Evolutionary conservation across 2,888 invertebrate genomes (phyloP), one percentile per base, ranked within the genome.

Genomic region (Tachina grossa): DNA sequence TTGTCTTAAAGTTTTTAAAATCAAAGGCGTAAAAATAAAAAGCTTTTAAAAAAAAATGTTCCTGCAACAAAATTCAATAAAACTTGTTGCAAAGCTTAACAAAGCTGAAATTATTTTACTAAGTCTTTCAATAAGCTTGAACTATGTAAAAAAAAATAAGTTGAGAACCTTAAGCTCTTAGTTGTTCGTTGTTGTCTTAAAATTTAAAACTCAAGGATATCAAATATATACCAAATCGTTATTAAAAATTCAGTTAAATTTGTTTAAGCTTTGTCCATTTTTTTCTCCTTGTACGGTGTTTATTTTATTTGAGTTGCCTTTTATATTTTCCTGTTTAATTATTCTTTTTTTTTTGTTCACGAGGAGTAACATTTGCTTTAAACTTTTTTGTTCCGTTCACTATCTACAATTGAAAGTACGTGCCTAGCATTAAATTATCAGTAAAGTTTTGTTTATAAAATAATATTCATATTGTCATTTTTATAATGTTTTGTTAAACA

Each of bases 391-490:
- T 31, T 16, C 39, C 22, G 47, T 55, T 75, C 13, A 66, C 74
- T 75, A 51, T 65, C 75, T 55, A 75, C 79, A 69, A 71, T 65
- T 59, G 61, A 59, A 71, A 47, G 59, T 85, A 85, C 85, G 85
- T 85, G 85, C 80, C 77, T 63, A 22, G 85, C 79, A 85, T 85
- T 79, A 72, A 76, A 45, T 76, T 79, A 49, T 16, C 76, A 83
- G 72, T 72, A 79, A 75, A 71, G 65, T 72, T 57, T 81, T 81
- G 51, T 74, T 71, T 31, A 6, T 31, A 31, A 45, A 59, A 59
- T 69, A 65, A 53, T 55, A 49, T 65, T 69, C 16, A 75, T 72
- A 68, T 79, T 76, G 75, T 65, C 45, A 68, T 72, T 53, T 69
- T 74, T 47, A 31, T 66, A 16, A 19, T 79, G 43, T 80, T 66